Base-by-base conservation (phyloP, 2,888 invertebrate genomes). In the Thera britannica region DNA sequence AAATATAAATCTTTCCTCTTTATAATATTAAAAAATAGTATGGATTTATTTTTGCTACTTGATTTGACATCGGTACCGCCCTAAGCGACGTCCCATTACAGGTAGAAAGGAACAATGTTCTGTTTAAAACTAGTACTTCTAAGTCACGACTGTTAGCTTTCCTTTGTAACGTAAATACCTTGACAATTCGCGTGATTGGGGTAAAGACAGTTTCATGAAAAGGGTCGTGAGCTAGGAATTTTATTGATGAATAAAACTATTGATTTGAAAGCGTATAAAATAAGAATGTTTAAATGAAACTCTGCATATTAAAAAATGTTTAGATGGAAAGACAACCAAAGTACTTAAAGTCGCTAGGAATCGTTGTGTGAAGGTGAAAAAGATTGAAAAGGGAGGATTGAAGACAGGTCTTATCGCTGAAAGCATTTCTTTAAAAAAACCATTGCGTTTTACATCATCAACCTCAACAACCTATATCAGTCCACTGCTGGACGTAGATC, bases 91-190 rank as follows among this genome's bases (percentile, higher is more conserved):
- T 81, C 78, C 78, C 76, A 80, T 79, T 78, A 83, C 75, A 80
- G 76, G 75, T 83, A 82, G 82, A 80, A 79, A 83, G 79, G 81
- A 82, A 80, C 78, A 77, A 71, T 72, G 78, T 83, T 83, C 83
- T 79, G 78, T 83, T 83, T 84, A 81, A 80, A 83, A 85, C 83
- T 86, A 77, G 86, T 85, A 87, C 85, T 78, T 72, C 65, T 52
- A 44, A 79, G 82, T 85, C 86, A 87, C 88, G 88, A 87, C 67
- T 58, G 23, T 23, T 56, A 67, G 69, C 69, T 73, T 73, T 73
- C 72, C 72, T 67, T 67, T 71, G 67, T 71, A 65, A 62, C 46
- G 60, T 58, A 59, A 56, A 60, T 64, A 48, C 12, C 60, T 61
- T 12, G 38, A 44, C 66, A 52, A 62, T 55, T 70, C 55, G 66